These are phyloP conservation scores for Brachionus manjavacas DNA, from an alignment of 1,140 invertebrate species.

Conservation along the genomic window DNA sequence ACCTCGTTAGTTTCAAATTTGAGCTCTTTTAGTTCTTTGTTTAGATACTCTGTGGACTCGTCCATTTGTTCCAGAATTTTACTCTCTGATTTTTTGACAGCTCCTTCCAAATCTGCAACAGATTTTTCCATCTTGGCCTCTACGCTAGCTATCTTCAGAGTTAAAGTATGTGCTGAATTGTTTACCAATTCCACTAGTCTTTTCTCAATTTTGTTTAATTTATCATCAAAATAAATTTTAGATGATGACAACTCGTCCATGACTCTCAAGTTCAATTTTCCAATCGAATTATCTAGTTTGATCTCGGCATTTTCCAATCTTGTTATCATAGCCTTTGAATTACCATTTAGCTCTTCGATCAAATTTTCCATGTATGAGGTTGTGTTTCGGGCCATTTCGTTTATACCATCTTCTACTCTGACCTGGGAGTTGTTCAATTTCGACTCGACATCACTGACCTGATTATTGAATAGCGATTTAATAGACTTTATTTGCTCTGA, in stretches of 20 bases:
- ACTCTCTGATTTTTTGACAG: neutral
- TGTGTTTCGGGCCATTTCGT: conserved; percentile 37
- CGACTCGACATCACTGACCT: conserved; percentile 20
- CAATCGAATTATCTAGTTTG: neutral
- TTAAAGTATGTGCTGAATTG: neutral
- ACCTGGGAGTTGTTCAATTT: conserved; percentile 26
- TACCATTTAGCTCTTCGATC: neutral
- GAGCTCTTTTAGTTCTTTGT: conserved; percentile 1
- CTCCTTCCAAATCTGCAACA: neutral
- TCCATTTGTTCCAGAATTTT: conserved; percentile 20
- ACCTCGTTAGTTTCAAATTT: conserved; percentile 9
- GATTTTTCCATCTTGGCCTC: neutral
- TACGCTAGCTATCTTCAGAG: neutral
- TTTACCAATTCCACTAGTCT: neutral
- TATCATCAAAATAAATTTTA: conserved; percentile 28
- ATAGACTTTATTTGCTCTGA: conserved; percentile 30
- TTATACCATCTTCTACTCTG: conserved; percentile 29
- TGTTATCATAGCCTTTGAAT: neutral
- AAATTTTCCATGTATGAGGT: conserved; percentile 18
- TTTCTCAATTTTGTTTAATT: neutral
- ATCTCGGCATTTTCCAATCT: neutral
- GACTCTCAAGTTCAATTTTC: neutral
- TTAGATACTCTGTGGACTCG: neutral
- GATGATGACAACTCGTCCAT: neutral
- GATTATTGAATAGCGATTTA: conserved; percentile 30